Evolutionary conservation across 2,888 invertebrate genomes (phyloP).

Genomic region (Dioctria rufipes): DNA sequence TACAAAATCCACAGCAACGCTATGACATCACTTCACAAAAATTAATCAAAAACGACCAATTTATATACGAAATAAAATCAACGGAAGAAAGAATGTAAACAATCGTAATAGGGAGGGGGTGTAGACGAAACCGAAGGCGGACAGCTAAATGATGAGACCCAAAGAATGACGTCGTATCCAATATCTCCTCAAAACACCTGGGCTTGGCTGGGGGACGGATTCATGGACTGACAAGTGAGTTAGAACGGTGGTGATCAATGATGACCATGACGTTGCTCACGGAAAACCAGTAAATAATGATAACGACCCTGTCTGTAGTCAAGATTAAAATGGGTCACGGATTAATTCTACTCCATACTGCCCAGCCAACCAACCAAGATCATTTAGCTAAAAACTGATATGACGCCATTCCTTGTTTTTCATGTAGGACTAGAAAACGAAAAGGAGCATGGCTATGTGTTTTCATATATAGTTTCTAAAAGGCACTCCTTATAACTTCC

Average conservation of each 20-base stretch:
- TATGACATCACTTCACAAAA: constrained; percentile 40
- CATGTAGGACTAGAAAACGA: background rate
- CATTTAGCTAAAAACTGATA: background rate
- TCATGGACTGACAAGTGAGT: no score
- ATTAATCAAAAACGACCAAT: constrained; percentile 1
- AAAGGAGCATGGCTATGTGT: no score
- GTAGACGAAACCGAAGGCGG: background rate
- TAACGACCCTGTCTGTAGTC: background rate
- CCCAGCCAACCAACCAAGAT: background rate
- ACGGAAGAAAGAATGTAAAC: background rate
- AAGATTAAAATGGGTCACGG: background rate
- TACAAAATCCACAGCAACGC: background rate
- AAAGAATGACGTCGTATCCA: constrained; percentile 23
- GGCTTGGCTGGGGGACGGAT: background rate
- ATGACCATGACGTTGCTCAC: no score
- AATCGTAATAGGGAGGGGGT: background rate
- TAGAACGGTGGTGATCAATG: no score
- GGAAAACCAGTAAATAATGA: background rate
- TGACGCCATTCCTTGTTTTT: background rate
- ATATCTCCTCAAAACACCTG: background rate
- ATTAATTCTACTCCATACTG: background rate
- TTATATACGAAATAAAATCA: background rate
- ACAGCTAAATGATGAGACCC: background rate
- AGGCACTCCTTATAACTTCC: no score
- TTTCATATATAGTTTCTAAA: no score